Base-by-base conservation (phyloP, 1,140 invertebrate genomes). In the Drosophila dunni region DNA sequence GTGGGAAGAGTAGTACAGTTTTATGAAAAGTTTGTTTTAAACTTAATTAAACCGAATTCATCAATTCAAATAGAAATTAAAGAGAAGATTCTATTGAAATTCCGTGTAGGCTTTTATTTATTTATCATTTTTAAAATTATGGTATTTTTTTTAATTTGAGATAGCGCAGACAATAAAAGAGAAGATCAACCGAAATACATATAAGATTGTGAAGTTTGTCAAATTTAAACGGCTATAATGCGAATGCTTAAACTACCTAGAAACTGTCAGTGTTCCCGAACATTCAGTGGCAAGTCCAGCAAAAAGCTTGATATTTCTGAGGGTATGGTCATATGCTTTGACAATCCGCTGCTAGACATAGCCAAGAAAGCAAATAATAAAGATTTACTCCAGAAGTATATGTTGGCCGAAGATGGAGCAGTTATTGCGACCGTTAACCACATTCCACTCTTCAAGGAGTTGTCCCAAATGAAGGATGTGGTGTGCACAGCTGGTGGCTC, bases 401-500 rank as follows among this genome's bases (percentile, higher is more conserved):
- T 94, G 13, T 91, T 99, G 78, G 95, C 97, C 82, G 92, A 96
- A 2, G 98, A 99, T 92, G 95, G 98, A 93, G 98, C 98, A 4
- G 99, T 99, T 74, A 94, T 99, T 76, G 98, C 98, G 8, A 96
- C 96, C 50, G 96, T 97, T 2, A 96, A 96, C 79, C 98, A 99
- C 90, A 95, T 96, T 84, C 94, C 95, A 5, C 93, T 99, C 81
- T 91, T 86, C 33, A 77, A 84, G 5, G 89, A 91, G 11, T 45
- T 91, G 94, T 17, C 92, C 94, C 46, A 94, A 94, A 57, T 96
- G 96, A 88, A 94, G 95, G 46, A 96, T 96, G 7, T 96, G 1
- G 1, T 29, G 7, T 42, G 7, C 7, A 24, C 46, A 3, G 97
- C 67, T 98, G 96, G 99, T 65, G 99, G 99, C 65, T 97, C 98